Conservation (phyloP, 2,797 vertebrate species). For the Lacerta agilis region DNA sequence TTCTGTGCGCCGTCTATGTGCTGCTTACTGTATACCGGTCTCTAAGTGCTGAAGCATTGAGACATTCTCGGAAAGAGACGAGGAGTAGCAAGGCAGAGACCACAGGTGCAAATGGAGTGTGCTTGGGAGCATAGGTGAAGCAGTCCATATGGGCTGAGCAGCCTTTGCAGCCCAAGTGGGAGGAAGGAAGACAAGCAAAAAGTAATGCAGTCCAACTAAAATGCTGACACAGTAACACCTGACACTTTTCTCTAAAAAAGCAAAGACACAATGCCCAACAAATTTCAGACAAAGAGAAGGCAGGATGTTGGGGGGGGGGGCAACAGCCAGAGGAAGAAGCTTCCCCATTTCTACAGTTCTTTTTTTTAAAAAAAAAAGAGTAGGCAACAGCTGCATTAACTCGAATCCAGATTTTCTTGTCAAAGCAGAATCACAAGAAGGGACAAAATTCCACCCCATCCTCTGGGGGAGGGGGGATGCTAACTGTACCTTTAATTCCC, state of each 20-base stretch:
- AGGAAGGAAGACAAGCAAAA: background rate
- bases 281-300: background rate
- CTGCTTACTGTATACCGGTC: no score
- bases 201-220: constrained; percentile 14
- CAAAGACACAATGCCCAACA: background rate
- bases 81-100: no score
- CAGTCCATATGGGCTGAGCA: background rate
- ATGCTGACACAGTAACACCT: constrained; percentile 15
- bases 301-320: background rate
- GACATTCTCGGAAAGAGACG: background rate
- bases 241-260: background rate
- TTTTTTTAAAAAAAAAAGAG: background rate
- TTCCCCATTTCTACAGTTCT: background rate
- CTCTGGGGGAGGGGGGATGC: background rate
- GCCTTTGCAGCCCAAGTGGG: background rate
- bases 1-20: no score
- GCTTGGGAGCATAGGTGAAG: background rate
- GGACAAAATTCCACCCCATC: background rate
- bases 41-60: background rate
- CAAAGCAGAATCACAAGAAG: background rate
- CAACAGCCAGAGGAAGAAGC: background rate
- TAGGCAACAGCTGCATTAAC: background rate
- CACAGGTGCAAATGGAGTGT: background rate
- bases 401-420: background rate
- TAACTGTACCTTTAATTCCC: background rate